Conservation (phyloP, 35 echinoderm and acorn worm genomes). For the Diadema setosum region DNA sequence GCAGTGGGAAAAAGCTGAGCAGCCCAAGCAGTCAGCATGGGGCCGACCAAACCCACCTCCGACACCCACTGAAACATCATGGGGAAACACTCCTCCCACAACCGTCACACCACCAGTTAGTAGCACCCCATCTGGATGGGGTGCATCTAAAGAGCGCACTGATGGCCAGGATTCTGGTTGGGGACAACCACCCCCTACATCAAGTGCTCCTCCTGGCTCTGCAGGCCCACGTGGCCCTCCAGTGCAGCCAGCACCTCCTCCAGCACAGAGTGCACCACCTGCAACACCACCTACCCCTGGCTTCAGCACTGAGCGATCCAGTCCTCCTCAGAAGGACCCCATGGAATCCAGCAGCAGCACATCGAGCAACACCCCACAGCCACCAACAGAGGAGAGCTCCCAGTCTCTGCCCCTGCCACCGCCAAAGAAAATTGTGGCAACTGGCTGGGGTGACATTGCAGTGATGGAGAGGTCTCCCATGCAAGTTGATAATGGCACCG, state of each 20-base stretch:
- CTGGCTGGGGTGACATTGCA: slow-evolving; percentile 73
- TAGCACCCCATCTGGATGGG: slow-evolving; percentile 13
- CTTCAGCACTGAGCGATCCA: background rate
- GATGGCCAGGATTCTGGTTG: background rate
- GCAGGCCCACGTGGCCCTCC: background rate
- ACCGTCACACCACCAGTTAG: background rate
- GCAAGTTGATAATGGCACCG: slow-evolving; percentile 87
- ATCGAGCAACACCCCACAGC: background rate
- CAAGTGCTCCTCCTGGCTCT: background rate
- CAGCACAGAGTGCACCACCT: background rate
- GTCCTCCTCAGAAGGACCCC: slow-evolving; percentile 24
- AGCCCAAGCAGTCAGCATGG: slow-evolving; percentile 22
- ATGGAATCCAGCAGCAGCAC: background rate
- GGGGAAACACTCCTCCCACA: background rate
- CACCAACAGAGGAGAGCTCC: background rate
- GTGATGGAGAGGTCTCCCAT: background rate
- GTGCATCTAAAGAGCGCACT: background rate
- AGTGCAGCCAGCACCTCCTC: background rate
- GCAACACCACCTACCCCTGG: background rate
- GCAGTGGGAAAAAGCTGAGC: background rate
- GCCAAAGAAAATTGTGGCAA: slow-evolving; percentile 73
- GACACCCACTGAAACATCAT: slow-evolving; percentile 37
- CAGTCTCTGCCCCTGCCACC: slow-evolving; percentile 37
- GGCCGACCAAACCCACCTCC: slow-evolving; percentile 34
- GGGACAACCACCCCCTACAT: background rate